A percentile compares a stretch with the other conserved stretches of the same genome.
Conservation (phyloP, 2,797 vertebrate species). For the Apogon talboti region DNA sequence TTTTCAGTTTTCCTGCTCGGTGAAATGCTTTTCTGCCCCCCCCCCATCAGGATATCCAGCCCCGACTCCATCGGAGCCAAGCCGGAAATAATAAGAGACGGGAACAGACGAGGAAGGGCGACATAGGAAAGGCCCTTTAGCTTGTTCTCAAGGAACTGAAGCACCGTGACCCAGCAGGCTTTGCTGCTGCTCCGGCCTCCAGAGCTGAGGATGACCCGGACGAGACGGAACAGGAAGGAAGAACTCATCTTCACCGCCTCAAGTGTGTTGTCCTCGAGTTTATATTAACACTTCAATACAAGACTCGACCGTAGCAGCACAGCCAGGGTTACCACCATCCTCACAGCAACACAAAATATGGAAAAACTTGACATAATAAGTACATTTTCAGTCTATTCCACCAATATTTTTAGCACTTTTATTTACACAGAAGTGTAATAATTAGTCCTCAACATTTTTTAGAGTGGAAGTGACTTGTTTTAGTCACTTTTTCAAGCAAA, state of each 20-base stretch:
- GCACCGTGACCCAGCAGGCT: slow-evolving; percentile 45
- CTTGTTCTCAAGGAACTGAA: slow-evolving; percentile 80
- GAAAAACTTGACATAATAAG: too few relatives aligned
- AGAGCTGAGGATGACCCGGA: background rate
- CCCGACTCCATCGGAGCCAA: slow-evolving; percentile 78
- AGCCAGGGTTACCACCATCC: too few relatives aligned
- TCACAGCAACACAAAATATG: too few relatives aligned
- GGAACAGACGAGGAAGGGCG: slow-evolving; percentile 74
- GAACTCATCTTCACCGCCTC: slow-evolving; percentile 1
- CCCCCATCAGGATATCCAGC: slow-evolving; percentile 73
- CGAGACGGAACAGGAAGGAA: slow-evolving; percentile 18
- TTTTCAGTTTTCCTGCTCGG: slow-evolving; percentile 77
- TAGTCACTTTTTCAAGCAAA: too few relatives aligned
- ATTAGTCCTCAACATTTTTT: too few relatives aligned
- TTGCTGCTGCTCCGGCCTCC: slow-evolving; percentile 6
- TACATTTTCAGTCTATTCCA: too few relatives aligned
- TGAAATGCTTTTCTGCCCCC: slow-evolving; percentile 49
- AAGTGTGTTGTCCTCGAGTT: background rate
- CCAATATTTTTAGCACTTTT: too few relatives aligned
- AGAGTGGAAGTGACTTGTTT: too few relatives aligned
- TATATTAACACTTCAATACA: too few relatives aligned
- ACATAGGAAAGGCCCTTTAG: slow-evolving; percentile 76
- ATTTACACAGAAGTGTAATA: too few relatives aligned
- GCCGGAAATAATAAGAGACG: slow-evolving; percentile 87
- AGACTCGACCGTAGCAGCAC: too few relatives aligned